Evolutionary conservation across 23 tunicate genomes (phyloP).

Genomic region (Trididemnum nubilum): DNA sequence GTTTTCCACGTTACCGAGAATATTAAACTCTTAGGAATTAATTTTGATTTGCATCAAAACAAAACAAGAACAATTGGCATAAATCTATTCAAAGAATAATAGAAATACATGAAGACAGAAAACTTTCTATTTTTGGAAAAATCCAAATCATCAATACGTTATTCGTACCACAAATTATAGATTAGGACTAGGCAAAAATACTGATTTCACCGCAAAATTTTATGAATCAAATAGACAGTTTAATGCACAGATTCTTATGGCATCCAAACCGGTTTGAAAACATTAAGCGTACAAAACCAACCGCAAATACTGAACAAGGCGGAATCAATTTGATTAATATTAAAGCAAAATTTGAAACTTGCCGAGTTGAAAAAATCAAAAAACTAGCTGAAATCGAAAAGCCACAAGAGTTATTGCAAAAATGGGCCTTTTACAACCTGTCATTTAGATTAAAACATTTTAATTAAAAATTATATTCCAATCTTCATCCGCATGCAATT

Average conservation of each 20-base stretch:
- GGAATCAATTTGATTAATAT: background rate
- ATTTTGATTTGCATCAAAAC: background rate
- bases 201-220: background rate
- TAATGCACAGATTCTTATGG: background rate
- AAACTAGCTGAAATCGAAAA: background rate
- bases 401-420: background rate
- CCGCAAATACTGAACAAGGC: background rate
- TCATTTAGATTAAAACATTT: too few species aligned
- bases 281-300: background rate
- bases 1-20: background rate
- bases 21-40: background rate
- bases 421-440: background rate
- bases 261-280: background rate
- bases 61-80: background rate
- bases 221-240: background rate
- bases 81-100: too few species aligned
- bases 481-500: background rate
- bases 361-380: background rate
- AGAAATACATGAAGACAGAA: background rate
- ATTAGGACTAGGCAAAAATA: background rate
- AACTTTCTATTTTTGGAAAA: background rate
- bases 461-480: background rate
- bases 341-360: background rate
- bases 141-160: background rate
- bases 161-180: background rate